A percentile compares a stretch with the other conserved stretches of the same genome.
Evolutionary conservation across 2,888 invertebrate genomes (phyloP).

Genomic region (Chrysolina americana): DNA sequence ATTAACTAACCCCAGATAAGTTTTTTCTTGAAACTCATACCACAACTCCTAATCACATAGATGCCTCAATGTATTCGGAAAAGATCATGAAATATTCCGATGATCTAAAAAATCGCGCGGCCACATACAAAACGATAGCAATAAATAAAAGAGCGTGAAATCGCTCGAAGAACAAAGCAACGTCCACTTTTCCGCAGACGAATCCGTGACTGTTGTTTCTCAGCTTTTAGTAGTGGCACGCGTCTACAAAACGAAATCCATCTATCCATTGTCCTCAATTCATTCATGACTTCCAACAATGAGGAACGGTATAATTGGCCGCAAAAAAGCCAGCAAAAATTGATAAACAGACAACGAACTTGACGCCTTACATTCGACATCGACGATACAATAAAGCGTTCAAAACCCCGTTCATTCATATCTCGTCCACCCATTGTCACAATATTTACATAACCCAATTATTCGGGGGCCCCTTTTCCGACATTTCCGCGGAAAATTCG

Average conservation of each 20-base stretch:
- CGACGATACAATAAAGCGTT: conserved; percentile 7
- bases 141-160: conserved; percentile 1
- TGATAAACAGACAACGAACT: conserved; percentile 12
- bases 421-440: conserved; percentile 34
- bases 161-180: conserved; percentile 5
- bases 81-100: not conserved
- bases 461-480: conserved; percentile 26
- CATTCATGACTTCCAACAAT: conserved; percentile 32
- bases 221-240: conserved; percentile 25
- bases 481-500: conserved; percentile 22
- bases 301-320: conserved; percentile 30
- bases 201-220: conserved; percentile 8
- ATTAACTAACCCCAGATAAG: too few relatives aligned
- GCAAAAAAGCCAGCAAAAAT: conserved; percentile 16
- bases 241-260: conserved; percentile 28
- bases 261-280: conserved; percentile 31
- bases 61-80: not conserved
- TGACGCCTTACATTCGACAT: conserved; percentile 1
- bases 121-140: not conserved
- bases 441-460: conserved; percentile 44
- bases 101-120: not conserved
- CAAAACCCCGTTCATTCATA: conserved; percentile 16
- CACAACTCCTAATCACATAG: too few relatives aligned
- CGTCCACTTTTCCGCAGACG: conserved; percentile 11
- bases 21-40: too few relatives aligned